These are phyloP conservation scores for Drosophila austrosaltans DNA, from an alignment of 2,888 invertebrate species.

Conservation along the genomic window DNA sequence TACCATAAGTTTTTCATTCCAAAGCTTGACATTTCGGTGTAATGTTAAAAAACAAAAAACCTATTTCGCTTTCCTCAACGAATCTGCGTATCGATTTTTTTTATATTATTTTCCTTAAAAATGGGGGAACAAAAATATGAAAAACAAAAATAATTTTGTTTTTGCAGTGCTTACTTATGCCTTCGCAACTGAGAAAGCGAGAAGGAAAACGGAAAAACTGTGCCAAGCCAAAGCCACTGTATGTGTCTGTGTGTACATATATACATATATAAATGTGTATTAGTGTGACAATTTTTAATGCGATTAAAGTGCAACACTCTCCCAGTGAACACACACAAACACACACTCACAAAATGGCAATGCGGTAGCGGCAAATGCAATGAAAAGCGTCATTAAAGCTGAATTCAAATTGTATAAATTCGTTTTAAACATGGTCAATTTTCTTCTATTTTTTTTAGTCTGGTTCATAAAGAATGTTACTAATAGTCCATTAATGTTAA, in stretches of 20 bases:
- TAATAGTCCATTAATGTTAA: constrained; percentile 41
- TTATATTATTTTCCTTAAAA: constrained; percentile 31
- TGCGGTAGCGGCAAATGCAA: constrained; percentile 29
- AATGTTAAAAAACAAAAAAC: neutral
- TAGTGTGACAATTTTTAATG: constrained; percentile 71
- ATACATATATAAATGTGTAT: constrained; percentile 31
- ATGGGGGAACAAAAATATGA: constrained; percentile 34
- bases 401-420: constrained; percentile 20
- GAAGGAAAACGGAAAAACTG: constrained; percentile 51
- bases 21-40: constrained; percentile 7
- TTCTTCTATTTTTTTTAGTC: constrained; percentile 16
- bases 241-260: constrained; percentile 7
- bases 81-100: constrained; percentile 67
- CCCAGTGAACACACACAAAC: constrained; percentile 22
- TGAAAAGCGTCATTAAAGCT: constrained; percentile 22
- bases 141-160: constrained; percentile 40
- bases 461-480: constrained; percentile 34
- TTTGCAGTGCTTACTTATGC: constrained; percentile 48
- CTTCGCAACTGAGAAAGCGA: constrained; percentile 44
- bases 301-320: constrained; percentile 78
- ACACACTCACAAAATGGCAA: constrained; percentile 32
- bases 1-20: constrained; percentile 5
- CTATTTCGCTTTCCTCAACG: neutral
- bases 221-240: constrained; percentile 49
- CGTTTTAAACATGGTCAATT: constrained; percentile 19